Evolutionary conservation across 2,113 vertebrate species (phyloP).

Genomic region (Mellivora capensis): DNA sequence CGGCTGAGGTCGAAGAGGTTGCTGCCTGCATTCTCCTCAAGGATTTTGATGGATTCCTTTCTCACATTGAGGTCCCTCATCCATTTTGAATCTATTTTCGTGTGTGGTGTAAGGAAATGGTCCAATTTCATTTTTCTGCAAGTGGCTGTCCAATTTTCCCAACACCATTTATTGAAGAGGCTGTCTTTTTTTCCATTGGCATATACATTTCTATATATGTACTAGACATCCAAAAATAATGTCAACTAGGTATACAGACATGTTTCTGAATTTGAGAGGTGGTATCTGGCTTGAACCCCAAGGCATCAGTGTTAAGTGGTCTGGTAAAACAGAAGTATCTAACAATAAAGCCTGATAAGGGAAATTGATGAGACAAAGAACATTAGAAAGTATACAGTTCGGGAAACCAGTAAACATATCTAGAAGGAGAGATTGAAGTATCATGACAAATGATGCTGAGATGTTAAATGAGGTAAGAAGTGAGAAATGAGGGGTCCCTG

Average conservation of each 20-base stretch:
- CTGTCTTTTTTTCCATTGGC: no score
- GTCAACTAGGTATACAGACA: background rate
- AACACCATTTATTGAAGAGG: no score
- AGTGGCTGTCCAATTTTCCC: no score
- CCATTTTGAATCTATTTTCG: no score
- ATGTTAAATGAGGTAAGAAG: background rate
- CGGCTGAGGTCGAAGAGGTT: no score
- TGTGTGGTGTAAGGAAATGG: no score
- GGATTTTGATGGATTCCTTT: no score
- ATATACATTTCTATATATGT: background rate
- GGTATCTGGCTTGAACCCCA: background rate
- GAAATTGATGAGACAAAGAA: background rate
- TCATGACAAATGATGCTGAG: background rate
- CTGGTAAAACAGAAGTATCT: background rate
- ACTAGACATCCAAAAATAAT: background rate
- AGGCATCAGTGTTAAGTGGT: background rate
- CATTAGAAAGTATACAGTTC: background rate
- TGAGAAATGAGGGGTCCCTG: background rate
- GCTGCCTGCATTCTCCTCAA: no score
- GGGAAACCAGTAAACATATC: background rate
- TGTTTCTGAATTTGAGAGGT: background rate
- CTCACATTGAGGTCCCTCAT: no score
- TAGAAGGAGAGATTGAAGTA: background rate
- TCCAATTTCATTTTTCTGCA: no score
- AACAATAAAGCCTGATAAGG: background rate